A percentile compares a stretch with the other conserved stretches of the same genome.
phyloP scores from a whole-genome alignment of 2,888 invertebrate genomes.

The Cryptus armator region DNA sequence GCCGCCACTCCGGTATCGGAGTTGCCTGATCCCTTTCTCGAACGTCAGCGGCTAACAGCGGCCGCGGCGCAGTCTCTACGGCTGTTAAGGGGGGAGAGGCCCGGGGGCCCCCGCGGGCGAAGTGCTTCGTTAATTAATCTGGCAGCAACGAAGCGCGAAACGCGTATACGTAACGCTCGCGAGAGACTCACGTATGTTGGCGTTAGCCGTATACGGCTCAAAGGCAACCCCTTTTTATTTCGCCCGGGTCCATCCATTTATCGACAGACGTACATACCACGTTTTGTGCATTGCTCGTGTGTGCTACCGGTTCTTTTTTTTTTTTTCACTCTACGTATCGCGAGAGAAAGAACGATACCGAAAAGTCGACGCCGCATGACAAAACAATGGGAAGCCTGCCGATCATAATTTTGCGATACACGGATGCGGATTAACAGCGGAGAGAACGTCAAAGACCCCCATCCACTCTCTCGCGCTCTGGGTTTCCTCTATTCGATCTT shows the following conservation, averaged over 20 bases:
- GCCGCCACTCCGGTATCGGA: slow-evolving; percentile 56
- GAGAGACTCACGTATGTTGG: slow-evolving; percentile 45
- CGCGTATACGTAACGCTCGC: slow-evolving; percentile 60
- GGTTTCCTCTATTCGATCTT: not conserved
- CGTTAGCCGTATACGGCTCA: slow-evolving; percentile 70
- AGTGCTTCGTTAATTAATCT: slow-evolving; percentile 84
- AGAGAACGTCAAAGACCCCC: not conserved
- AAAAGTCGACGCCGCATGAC: slow-evolving; percentile 2
- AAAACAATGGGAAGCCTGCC: slow-evolving; percentile 44
- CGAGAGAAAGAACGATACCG: not conserved
- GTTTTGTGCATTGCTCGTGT: slow-evolving; percentile 37
- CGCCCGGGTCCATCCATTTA: slow-evolving; percentile 80
- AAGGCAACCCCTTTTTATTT: slow-evolving; percentile 73
- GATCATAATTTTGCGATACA: slow-evolving; percentile 24
- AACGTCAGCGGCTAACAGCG: slow-evolving; percentile 51
- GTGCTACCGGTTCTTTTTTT: not conserved
- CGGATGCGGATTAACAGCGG: not conserved
- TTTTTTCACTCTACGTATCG: not conserved
- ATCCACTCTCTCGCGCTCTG: not conserved
- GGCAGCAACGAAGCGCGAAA: slow-evolving; percentile 74
- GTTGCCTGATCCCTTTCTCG: slow-evolving; percentile 66
- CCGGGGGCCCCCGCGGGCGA: slow-evolving; percentile 75
- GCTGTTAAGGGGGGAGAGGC: not conserved
- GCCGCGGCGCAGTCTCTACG: slow-evolving; percentile 12
- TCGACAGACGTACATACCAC: slow-evolving; percentile 72